Evolutionary conservation across 2,113 vertebrate genomes (phyloP).

Genomic region (Strigops habroptila): DNA sequence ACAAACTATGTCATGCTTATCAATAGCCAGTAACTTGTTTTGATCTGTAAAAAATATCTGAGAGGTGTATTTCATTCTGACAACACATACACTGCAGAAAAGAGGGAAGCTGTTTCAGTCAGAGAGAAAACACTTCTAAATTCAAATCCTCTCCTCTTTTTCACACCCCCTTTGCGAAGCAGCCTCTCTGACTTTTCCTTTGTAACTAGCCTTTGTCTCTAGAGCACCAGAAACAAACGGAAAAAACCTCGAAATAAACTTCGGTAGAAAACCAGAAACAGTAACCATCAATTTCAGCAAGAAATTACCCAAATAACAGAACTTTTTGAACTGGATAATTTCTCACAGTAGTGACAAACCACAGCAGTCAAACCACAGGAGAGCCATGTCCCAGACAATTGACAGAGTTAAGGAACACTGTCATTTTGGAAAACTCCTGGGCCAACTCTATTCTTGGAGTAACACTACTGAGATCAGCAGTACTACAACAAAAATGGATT

Average conservation of each 20-base stretch:
- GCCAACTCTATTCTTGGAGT: background rate
- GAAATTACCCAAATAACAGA: slow-evolving; percentile 59
- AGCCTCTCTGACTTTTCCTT: background rate
- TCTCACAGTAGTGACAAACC: slow-evolving; percentile 61
- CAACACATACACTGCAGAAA: background rate
- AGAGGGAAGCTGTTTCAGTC: background rate
- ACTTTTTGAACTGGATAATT: slow-evolving; percentile 54
- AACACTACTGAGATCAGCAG: background rate
- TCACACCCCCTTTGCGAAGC: background rate
- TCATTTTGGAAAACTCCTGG: slow-evolving; percentile 16
- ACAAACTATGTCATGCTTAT: background rate
- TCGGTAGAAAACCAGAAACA: slow-evolving; percentile 20
- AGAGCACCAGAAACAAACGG: slow-evolving; percentile 32
- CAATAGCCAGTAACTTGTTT: background rate
- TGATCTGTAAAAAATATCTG: background rate
- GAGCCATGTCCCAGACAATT: slow-evolving; percentile 36
- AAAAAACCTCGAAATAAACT: slow-evolving; percentile 55
- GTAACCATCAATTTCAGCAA: slow-evolving; percentile 53
- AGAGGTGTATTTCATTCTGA: background rate
- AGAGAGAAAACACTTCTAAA: background rate
- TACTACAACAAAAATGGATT: background rate
- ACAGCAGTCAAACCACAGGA: slow-evolving; percentile 64
- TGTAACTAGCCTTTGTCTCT: background rate
- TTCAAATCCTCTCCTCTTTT: background rate
- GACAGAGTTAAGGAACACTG: slow-evolving; percentile 17